Conservation (phyloP, 1,140 invertebrate species). For the Metopolophium dirhodum region DNA sequence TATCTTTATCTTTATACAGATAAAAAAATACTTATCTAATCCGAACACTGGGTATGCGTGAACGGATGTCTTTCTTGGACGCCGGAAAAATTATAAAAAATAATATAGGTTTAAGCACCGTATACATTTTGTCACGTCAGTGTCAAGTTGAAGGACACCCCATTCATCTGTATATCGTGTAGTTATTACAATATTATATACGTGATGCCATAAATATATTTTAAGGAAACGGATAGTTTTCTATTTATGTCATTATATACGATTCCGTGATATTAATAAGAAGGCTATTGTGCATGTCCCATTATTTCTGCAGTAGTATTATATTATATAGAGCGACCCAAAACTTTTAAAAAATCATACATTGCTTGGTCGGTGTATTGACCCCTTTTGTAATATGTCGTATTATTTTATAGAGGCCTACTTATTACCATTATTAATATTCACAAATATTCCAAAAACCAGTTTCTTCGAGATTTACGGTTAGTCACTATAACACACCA, state of each 20-base stretch:
- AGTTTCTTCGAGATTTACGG: slow-evolving; percentile 25
- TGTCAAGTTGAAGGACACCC: slow-evolving; percentile 34
- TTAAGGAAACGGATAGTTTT: background rate
- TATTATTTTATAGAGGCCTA: slow-evolving; percentile 26
- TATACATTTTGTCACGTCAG: background rate
- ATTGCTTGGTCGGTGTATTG: background rate
- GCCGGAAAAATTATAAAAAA: background rate
- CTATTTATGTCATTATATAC: background rate
- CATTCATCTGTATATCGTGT: no score
- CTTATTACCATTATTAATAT: background rate
- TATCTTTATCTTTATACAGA: no score
- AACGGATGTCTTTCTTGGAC: background rate
- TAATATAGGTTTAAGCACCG: background rate
- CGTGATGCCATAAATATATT: background rate
- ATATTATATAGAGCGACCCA: background rate
- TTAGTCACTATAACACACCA: background rate
- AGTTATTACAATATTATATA: background rate
- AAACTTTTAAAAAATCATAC: background rate
- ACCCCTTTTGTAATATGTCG: background rate
- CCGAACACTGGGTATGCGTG: no score
- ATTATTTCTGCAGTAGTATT: background rate
- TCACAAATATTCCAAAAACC: slow-evolving; percentile 22
- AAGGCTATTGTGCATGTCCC: no score
- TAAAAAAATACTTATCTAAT: no score
- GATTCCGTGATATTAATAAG: background rate